A percentile compares a stretch with the other conserved stretches of the same genome.
phyloP scores from a whole-genome alignment of 2,888 invertebrate species.

The Drosophila maculinotata region DNA sequence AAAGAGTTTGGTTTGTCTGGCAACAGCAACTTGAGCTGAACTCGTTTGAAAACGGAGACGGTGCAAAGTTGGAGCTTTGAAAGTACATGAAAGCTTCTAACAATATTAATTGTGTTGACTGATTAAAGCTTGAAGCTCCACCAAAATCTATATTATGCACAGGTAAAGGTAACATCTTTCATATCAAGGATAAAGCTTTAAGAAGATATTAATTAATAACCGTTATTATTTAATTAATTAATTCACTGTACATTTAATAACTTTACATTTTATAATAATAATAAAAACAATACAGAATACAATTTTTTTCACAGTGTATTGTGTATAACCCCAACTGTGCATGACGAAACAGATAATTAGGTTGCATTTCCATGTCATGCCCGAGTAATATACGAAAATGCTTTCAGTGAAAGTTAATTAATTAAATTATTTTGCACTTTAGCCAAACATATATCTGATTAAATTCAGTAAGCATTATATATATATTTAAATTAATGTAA shows the following conservation, averaged over 20 bases:
- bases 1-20: constrained; percentile 6
- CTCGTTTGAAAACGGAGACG: constrained; percentile 5
- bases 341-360: not conserved
- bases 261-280: no score
- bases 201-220: no score
- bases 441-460: not conserved
- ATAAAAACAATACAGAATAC: no score
- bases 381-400: not conserved
- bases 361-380: not conserved
- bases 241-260: no score
- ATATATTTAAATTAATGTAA: not conserved
- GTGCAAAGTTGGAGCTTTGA: not conserved
- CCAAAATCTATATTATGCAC: no score
- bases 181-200: no score
- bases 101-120: not conserved
- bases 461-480: not conserved
- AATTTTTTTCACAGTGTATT: no score
- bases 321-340: no score
- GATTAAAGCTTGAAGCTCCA: not conserved
- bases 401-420: not conserved
- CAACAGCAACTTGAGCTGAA: constrained; percentile 7
- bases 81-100: not conserved
- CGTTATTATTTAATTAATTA: no score
- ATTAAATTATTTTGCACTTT: not conserved
- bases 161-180: no score